Evolutionary conservation across 2,888 invertebrate species (phyloP), one percentile per base, ranked within the genome.

Genomic region (Argyresthia goedartella): DNA sequence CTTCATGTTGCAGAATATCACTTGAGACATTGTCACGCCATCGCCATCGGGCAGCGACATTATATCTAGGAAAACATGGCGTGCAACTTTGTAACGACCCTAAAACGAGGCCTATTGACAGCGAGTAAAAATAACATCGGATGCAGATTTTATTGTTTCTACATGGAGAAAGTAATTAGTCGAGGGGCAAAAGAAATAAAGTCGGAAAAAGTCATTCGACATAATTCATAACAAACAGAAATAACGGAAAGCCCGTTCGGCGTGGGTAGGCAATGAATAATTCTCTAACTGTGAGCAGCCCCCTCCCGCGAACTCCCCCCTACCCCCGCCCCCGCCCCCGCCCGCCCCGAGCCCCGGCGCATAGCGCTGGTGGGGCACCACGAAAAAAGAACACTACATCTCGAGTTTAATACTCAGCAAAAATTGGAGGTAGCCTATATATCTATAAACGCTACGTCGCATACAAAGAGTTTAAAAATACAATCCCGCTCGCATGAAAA

Each of bases 161-260:
- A 69, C 71, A 73, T 70, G 74, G 73, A 74, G 76, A 81, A 81
- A 76, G 79, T 81, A 82, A 84, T 85, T 84, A 85, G 81, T 76
- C 73, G 73, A 77, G 79, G 11, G 15, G 68, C 73, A 76, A 81
- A 82, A 82, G 81, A 79, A 81, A 76, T 74, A 69, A 72, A 76
- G 77, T 73, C 74, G 75, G 76, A 76, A 81, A 50, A 81, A 82
- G 81, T 84, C 81, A 82, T 82, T 79, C 80, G 80, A 80, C 76
- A 85, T 86, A 84, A 84, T 84, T 85, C 82, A 85, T 85, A 85
- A 82, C 85, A 84, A 84, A 82, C 81, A 84, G 76, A 84, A 85
- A 84, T 86, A 85, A 84, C 81, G 80, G 81, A 78, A 81, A 79
- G 79, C 80, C 77, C 71, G 80, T 82, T 82, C 76, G 80, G 81